Percentiles rank a stretch among this genome's conserved stretches.
Evolutionary conservation across 2,113 vertebrate species (phyloP).

Genomic region (Melanocharis versteri): DNA sequence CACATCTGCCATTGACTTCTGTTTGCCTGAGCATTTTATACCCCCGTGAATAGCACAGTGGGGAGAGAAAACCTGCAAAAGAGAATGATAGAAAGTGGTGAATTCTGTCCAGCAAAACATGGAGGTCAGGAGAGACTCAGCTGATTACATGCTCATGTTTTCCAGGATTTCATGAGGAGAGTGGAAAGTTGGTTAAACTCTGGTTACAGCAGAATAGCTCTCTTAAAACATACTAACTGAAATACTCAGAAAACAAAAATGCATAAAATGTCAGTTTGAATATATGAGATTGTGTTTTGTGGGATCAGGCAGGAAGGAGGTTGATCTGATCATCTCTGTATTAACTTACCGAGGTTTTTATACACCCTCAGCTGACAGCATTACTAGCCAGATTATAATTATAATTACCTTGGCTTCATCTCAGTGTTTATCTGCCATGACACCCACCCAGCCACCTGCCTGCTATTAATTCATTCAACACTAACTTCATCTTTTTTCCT

Average conservation of each 20-base stretch:
- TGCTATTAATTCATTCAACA: slow-evolving; percentile 60
- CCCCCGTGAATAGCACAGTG: neutral
- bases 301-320: slow-evolving; percentile 5
- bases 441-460: slow-evolving; percentile 53
- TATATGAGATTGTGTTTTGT: neutral
- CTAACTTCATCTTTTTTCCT: slow-evolving; percentile 50
- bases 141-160: slow-evolving; percentile 3
- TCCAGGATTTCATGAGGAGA: neutral
- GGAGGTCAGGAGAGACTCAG: slow-evolving; percentile 1
- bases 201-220: neutral
- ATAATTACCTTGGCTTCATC: slow-evolving; percentile 47
- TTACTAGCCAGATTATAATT: slow-evolving; percentile 44
- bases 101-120: slow-evolving; percentile 52
- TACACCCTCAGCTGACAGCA: slow-evolving; percentile 6
- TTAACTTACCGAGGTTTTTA: slow-evolving; percentile 1
- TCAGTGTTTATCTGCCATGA: slow-evolving; percentile 59
- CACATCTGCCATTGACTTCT: slow-evolving; percentile 48
- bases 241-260: neutral
- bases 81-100: slow-evolving; percentile 11
- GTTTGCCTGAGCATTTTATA: slow-evolving; percentile 26
- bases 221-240: neutral
- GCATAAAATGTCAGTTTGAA: neutral
- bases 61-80: neutral
- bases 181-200: slow-evolving; percentile 44
- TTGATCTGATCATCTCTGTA: neutral